Conservation (phyloP, 2,113 vertebrate genomes). For the Bujurquina vittata region DNA sequence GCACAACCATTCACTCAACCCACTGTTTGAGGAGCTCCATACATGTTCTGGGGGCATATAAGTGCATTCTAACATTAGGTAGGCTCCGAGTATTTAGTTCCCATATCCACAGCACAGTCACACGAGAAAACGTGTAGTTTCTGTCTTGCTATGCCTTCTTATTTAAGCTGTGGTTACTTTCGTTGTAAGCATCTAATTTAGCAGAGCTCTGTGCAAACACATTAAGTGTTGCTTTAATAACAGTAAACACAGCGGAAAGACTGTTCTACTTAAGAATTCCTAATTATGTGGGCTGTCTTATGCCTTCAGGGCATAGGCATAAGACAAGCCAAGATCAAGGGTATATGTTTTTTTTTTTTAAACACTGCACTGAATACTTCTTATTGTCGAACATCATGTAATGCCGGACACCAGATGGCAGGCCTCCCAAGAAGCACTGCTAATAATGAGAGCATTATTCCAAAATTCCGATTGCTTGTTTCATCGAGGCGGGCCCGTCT, state of each 20-base stretch:
- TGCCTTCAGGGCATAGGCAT: background rate
- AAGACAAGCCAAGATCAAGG: constrained; percentile 24
- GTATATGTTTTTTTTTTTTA: background rate
- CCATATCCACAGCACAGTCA: constrained; percentile 5
- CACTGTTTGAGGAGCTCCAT: background rate
- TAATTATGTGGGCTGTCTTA: constrained; percentile 7
- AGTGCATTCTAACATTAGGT: constrained; percentile 3
- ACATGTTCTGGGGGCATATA: background rate
- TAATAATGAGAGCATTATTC: constrained; percentile 7
- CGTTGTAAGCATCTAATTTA: constrained; percentile 41
- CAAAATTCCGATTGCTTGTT: constrained; percentile 30
- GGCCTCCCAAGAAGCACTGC: constrained; percentile 8
- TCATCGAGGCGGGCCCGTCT: constrained; percentile 9
- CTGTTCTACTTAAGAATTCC: background rate
- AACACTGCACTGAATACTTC: background rate
- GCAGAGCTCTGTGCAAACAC: constrained; percentile 31
- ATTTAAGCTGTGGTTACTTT: constrained; percentile 35
- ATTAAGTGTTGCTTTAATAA: constrained; percentile 5
- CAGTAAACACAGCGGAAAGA: constrained; percentile 4
- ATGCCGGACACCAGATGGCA: background rate
- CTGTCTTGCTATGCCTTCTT: background rate
- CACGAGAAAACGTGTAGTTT: background rate
- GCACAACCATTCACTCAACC: constrained; percentile 13
- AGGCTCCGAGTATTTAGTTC: constrained; percentile 2
- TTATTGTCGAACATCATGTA: constrained; percentile 28